Evolutionary conservation across 2,113 vertebrate species (phyloP), one percentile per base, ranked within the genome.

Genomic region (Porphyrio hochstetteri): DNA sequence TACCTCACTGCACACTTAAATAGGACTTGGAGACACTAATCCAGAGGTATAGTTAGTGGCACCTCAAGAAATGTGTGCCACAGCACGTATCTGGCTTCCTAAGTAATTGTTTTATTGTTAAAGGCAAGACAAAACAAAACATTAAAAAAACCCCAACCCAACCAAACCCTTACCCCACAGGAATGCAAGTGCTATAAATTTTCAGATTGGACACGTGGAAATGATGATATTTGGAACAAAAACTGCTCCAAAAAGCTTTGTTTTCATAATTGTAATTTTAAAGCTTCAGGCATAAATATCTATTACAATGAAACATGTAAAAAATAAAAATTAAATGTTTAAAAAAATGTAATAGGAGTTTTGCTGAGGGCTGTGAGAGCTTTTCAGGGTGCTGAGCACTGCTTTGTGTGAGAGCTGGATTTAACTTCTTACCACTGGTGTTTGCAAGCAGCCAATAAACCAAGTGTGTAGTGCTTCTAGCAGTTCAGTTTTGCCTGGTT

Each of bases 141-240:
- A 91, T 64, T 20, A 94, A 70, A 94, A 94, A 86, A 31, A 13
- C 17, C 2, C 53, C 19, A 48, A 23, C 48, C 48, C 48, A 48
- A 48, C 48, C 48, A 48, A 48, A 48, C 13, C 36, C 87, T 68
- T 92, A 72, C 56, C 56, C 90, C 3, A 6, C 80, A 89, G 83
- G 79, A 92, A 89, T 56, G 67, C 64, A 35, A 93, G 50, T 91
- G 60, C 90, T 76, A 70, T 91, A 95, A 90, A 93, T 92, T 94
- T 78, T 86, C 76, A 85, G 55, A 90, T 82, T 67, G 71, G 55
- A 93, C 60, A 72, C 65, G 92, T 90, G 65, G 29, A 75, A 92
- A 88, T 91, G 86, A 78, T 36, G 72, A 92, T 91, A 89, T 18
- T 64, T 63, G 86, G 83, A 93, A 92, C 71, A 95, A 95, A 95